Base-by-base conservation (phyloP, 2,888 invertebrate genomes). In the Dryadula phaetusa region DNA sequence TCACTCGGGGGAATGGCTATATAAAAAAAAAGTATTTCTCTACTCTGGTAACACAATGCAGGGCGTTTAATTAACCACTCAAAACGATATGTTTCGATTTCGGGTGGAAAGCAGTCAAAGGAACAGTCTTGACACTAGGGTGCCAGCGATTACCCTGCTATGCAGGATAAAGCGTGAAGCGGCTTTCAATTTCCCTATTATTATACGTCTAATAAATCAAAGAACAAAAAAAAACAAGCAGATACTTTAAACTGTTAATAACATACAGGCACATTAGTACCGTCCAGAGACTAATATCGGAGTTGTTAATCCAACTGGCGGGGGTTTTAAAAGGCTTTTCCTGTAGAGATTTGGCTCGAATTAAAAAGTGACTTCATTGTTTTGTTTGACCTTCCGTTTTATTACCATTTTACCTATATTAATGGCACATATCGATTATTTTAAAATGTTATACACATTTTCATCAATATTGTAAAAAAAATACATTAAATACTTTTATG, bases 291-390 rank as follows among this genome's bases (percentile, higher is more conserved):
- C 28, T 64, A 47, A 66, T 54, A 62, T 62, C 22, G 12, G 65
- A 62, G 34, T 49, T 56, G 56, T 69, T 61, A 66, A 66, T 66
- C 62, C 34, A 10, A 22, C 37, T 14, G 25, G 53, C 34, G 54
- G 25, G 64, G 63, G 47, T 40, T 34, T 56, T 69, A 64, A 70
- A 64, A 70, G 67, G 67, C 61, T 70, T 70, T 70, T 34, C 64
- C 61, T 70, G 70, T 70, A 62, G 64, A 64, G 66, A 64, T 67
- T 67, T 52, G 46, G 52, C 44, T 49, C 49, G 62, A 64, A 70
- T 67, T 67, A 70, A 70, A 67, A 62, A 62, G 60, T 16, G 12
- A 52, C 52, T 16, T 3, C 37, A 14, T 53, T 40, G 40, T 53
- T 63, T 63, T 52, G 10, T 62, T 52, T 49, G 16, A 12, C 52